Evolutionary conservation across 2,888 invertebrate genomes (phyloP).

Genomic region (Acholoe squamosa): DNA sequence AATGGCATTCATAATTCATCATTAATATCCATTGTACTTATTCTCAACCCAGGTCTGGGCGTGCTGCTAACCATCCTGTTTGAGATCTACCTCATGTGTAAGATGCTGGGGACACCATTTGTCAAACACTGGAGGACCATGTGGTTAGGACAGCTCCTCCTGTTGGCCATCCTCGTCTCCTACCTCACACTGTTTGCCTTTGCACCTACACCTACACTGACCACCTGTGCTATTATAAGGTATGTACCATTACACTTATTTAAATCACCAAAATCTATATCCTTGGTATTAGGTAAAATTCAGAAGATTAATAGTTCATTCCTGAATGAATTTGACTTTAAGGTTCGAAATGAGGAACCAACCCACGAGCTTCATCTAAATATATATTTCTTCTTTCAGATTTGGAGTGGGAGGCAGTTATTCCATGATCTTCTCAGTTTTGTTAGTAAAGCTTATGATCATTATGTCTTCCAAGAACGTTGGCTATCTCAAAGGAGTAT

Average conservation of each 20-base stretch:
- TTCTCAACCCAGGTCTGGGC: constrained; percentile 87
- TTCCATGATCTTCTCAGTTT: constrained; percentile 93
- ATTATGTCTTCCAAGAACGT: constrained; percentile 93
- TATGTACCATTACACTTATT: constrained; percentile 72
- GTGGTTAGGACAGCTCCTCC: constrained; percentile 84
- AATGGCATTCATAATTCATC: too few relatives aligned
- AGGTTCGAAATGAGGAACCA: too few relatives aligned
- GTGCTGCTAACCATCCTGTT: constrained; percentile 93
- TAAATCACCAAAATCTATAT: background rate
- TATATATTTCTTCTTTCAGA: background rate
- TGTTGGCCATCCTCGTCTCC: constrained; percentile 83
- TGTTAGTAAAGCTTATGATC: constrained; percentile 96
- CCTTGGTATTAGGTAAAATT: too few relatives aligned
- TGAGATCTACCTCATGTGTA: constrained; percentile 93
- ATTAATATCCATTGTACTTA: too few relatives aligned
- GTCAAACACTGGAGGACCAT: constrained; percentile 79
- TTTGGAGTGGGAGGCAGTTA: constrained; percentile 83
- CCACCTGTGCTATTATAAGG: constrained; percentile 83
- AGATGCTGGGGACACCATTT: constrained; percentile 88
- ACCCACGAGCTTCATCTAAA: too few relatives aligned
- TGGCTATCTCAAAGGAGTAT: constrained; percentile 90
- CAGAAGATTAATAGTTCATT: too few relatives aligned
- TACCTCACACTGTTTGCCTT: constrained; percentile 83
- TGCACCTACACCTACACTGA: constrained; percentile 81
- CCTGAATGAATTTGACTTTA: too few relatives aligned